Evolutionary conservation across 2,888 invertebrate genomes (phyloP).

Genomic region (Ectemnius lituratus): DNA sequence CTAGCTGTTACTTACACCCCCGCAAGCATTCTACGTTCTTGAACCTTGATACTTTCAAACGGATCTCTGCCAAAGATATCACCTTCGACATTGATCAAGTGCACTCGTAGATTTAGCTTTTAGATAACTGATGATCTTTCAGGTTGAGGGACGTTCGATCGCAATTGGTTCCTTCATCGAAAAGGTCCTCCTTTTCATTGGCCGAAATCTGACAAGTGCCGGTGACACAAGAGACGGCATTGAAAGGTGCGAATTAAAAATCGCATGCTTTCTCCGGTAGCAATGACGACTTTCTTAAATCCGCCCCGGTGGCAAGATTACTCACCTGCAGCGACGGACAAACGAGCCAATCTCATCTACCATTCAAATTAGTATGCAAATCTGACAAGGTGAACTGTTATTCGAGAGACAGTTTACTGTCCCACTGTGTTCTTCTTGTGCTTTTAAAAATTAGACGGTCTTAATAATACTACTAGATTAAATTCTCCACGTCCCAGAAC

Average conservation of each 20-base stretch:
- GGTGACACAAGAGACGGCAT: too few species aligned
- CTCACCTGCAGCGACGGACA: not conserved
- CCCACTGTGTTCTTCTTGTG: too few species aligned
- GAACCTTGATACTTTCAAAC: conserved; percentile 22
- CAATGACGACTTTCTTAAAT: not conserved
- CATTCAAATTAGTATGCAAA: conserved; percentile 15
- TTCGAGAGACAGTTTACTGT: not conserved
- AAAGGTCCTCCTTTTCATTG: too few species aligned
- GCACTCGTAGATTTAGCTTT: not conserved
- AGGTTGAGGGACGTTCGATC: too few species aligned
- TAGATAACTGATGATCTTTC: too few species aligned
- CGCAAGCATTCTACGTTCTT: not conserved
- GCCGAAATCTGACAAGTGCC: too few species aligned
- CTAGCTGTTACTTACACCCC: not conserved
- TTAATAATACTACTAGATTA: too few species aligned
- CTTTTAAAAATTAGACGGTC: too few species aligned
- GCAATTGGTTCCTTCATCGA: too few species aligned
- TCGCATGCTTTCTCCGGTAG: not conserved
- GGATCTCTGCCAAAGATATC: not conserved
- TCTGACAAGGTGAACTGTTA: conserved; percentile 17
- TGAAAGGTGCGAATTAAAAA: not conserved
- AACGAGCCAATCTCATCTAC: not conserved
- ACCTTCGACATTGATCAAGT: not conserved
- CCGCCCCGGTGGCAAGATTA: not conserved
- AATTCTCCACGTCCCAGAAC: too few species aligned